Conservation (phyloP, 1,140 invertebrate genomes). For the Drosophila murphyi region DNA sequence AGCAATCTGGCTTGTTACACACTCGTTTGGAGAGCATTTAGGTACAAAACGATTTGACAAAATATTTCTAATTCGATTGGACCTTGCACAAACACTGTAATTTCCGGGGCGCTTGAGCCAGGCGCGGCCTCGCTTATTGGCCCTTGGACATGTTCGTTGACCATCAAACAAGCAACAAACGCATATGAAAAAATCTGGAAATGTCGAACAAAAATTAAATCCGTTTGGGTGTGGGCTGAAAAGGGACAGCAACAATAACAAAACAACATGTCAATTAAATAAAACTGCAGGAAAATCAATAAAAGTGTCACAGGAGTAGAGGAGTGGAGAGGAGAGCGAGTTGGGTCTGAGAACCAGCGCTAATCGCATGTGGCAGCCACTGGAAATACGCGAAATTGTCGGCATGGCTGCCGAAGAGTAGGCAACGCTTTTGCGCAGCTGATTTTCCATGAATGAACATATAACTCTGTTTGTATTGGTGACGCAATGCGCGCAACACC, state of each 20-base stretch:
- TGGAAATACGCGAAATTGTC: constrained; percentile 48
- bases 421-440: constrained; percentile 39
- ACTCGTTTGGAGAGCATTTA: constrained; percentile 5
- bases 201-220: constrained; percentile 28
- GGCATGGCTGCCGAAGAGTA: neutral
- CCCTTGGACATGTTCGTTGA: constrained; percentile 80
- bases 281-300: constrained; percentile 82
- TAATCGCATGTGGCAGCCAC: constrained; percentile 25
- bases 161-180: constrained; percentile 49
- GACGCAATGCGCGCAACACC: constrained; percentile 52
- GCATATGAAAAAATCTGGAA: constrained; percentile 25
- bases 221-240: constrained; percentile 16
- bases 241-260: constrained; percentile 75
- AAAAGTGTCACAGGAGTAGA: constrained; percentile 48
- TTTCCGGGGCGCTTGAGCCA: constrained; percentile 51
- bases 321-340: neutral
- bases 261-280: constrained; percentile 81
- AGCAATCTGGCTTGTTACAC: neutral
- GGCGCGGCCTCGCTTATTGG: constrained; percentile 45
- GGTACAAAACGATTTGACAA: constrained; percentile 38
- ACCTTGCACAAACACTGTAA: constrained; percentile 65
- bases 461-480: constrained; percentile 14
- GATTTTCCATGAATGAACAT: constrained; percentile 66
- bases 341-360: neutral
- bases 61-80: constrained; percentile 22